Evolutionary conservation across 2,888 invertebrate species (phyloP).

Genomic region (Drosophila rellima): DNA sequence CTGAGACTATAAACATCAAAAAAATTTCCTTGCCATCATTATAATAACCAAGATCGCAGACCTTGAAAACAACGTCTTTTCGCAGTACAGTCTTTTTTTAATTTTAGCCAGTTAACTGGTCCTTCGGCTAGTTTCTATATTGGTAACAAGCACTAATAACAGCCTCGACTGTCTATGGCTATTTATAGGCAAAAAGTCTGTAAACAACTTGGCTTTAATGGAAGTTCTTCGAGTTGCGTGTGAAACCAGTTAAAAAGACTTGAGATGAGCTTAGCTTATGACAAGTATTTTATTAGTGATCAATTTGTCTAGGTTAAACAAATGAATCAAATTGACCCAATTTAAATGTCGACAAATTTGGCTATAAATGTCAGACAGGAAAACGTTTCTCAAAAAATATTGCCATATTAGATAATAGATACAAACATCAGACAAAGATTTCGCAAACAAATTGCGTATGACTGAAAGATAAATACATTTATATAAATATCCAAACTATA

Average conservation of each 20-base stretch:
- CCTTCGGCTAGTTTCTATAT: conserved; percentile 33
- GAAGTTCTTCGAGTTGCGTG: neutral
- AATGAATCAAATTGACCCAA: conserved; percentile 46
- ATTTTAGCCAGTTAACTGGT: conserved; percentile 19
- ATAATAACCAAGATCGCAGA: neutral
- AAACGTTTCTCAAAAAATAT: neutral
- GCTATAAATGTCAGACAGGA: conserved; percentile 19
- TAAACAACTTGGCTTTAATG: conserved; percentile 25
- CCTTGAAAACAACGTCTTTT: conserved; percentile 9
- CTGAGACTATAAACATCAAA: neutral
- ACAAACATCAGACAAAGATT: conserved; percentile 6
- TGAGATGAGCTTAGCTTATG: conserved; percentile 8
- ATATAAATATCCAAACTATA: conserved; percentile 12
- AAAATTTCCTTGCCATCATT: neutral
- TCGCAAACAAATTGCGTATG: conserved; percentile 14
- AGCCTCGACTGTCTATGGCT: conserved; percentile 7
- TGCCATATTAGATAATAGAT: conserved; percentile 36
- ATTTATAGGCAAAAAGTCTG: conserved; percentile 17
- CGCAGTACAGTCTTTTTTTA: neutral
- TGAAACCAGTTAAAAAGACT: conserved; percentile 21
- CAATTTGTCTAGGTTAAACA: conserved; percentile 6
- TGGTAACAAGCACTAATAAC: conserved; percentile 12
- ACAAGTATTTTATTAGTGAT: neutral
- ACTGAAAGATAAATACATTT: conserved; percentile 11
- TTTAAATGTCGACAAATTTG: conserved; percentile 30